Conservation (phyloP, 2,113 vertebrate genomes). For the Brachypodius melanocephalos region DNA sequence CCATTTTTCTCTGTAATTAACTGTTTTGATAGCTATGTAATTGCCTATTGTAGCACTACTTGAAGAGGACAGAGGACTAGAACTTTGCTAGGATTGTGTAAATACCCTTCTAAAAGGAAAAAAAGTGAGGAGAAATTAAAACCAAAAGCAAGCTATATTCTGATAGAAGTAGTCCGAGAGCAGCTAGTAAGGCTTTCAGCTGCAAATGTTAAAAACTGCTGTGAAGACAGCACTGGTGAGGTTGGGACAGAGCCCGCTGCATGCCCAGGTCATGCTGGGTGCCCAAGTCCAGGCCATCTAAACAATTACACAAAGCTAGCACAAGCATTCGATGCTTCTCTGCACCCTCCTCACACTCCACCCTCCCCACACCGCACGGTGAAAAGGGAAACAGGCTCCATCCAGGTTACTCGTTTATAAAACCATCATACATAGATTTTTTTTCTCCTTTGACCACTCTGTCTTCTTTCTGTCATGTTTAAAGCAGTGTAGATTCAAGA, state of each 20-base stretch:
- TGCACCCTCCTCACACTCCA: background rate
- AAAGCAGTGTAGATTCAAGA: background rate
- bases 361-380: background rate
- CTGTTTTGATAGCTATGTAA: background rate
- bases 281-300: background rate
- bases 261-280: background rate
- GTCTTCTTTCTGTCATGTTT: background rate
- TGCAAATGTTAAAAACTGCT: background rate
- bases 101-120: background rate
- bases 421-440: rapidly evolving
- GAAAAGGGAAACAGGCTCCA: background rate
- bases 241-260: background rate
- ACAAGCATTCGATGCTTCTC: background rate
- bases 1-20: background rate
- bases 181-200: background rate
- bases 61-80: background rate
- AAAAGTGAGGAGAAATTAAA: background rate
- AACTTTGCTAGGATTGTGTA: background rate
- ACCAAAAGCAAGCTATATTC: background rate
- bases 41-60: background rate
- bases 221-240: background rate
- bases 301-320: background rate
- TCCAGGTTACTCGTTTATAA: background rate
- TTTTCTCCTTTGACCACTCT: background rate
- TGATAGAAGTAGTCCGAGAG: background rate